Evolutionary conservation across 2,797 vertebrate genomes (phyloP).

Genomic region (Amblyraja radiata): DNA sequence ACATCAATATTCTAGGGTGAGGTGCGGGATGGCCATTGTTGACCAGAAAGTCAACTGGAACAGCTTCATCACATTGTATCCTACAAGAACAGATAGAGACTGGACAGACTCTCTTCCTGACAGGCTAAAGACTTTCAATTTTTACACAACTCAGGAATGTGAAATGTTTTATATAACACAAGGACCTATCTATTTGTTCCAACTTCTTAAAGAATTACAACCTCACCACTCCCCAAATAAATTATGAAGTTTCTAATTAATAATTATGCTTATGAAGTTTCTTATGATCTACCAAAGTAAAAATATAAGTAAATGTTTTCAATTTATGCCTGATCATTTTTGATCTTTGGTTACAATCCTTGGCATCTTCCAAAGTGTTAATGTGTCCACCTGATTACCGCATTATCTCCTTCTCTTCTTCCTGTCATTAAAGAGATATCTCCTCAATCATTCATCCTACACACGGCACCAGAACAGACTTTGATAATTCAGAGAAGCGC

Average conservation of each 20-base stretch:
- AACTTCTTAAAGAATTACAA: neutral
- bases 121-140: neutral
- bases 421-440: neutral
- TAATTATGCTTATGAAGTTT: neutral
- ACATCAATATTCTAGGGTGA: too few species aligned
- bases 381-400: neutral
- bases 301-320: neutral
- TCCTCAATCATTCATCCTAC: neutral
- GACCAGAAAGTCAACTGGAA: too few species aligned
- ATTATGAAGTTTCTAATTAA: neutral
- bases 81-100: too few species aligned
- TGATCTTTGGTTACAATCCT: neutral
- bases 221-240: neutral
- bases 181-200: too few species aligned
- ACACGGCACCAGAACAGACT: neutral
- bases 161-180: neutral
- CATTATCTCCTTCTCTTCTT: neutral
- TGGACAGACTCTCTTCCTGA: too few species aligned
- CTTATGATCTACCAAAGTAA: neutral
- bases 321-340: neutral
- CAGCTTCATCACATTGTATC: too few species aligned
- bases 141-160: neutral
- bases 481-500: neutral
- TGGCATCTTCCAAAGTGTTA: neutral
- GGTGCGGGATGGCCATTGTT: too few species aligned